A percentile compares a stretch with the other conserved stretches of the same genome.
Conservation (phyloP, 2,888 invertebrate species). For the Drosophila eohydei region DNA sequence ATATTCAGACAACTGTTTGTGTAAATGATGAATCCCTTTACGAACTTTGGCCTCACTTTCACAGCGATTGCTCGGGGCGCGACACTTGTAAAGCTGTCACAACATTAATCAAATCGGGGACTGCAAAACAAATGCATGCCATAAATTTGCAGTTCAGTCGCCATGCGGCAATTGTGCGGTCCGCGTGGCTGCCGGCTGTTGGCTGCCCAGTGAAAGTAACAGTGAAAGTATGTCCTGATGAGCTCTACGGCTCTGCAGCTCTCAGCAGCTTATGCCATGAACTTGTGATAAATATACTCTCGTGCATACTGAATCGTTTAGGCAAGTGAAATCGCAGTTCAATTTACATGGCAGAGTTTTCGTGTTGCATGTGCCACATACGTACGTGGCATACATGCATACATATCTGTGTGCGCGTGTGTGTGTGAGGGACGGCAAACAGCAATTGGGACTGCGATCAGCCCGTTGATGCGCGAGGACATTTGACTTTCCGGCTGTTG, state of each 20-base stretch:
- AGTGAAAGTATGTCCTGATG: conserved; percentile 33
- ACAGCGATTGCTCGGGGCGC: conserved; percentile 52
- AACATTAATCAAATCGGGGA: conserved; percentile 73
- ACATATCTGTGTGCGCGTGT: not conserved
- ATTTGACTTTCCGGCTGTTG: conserved; percentile 69
- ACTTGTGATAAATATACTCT: conserved; percentile 40
- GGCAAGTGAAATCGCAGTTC: conserved; percentile 36
- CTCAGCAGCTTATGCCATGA: conserved; percentile 7
- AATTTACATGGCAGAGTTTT: conserved; percentile 22
- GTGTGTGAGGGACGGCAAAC: conserved; percentile 23
- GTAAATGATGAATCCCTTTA: conserved; percentile 58
- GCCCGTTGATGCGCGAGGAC: conserved; percentile 54
- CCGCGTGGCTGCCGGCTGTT: conserved; percentile 21
- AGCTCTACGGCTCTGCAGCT: conserved; percentile 5
- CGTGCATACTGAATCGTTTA: conserved; percentile 20
- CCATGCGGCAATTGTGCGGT: conserved; percentile 44
- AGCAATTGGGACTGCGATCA: conserved; percentile 37
- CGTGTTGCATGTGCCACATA: conserved; percentile 35
- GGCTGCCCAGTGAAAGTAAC: conserved; percentile 48
- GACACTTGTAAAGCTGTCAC: conserved; percentile 73
- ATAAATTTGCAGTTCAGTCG: conserved; percentile 60
- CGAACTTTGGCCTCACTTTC: conserved; percentile 52
- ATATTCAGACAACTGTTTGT: conserved; percentile 42
- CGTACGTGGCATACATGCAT: not conserved
- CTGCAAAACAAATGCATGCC: conserved; percentile 67